Evolutionary conservation across 2,888 invertebrate species (phyloP).

Genomic region (Leptinotarsa juncta): DNA sequence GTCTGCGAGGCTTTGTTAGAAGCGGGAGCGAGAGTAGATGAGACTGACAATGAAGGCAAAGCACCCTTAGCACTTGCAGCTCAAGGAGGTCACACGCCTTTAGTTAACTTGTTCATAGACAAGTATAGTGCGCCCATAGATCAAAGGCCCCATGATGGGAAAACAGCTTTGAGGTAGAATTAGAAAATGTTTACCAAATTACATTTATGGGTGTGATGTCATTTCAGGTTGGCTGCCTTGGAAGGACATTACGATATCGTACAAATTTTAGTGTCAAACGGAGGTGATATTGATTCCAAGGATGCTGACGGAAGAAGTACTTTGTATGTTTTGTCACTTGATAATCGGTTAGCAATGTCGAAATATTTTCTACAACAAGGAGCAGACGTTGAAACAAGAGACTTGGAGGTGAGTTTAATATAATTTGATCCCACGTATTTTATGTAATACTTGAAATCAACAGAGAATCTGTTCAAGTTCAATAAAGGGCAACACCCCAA

Average conservation of each 20-base stretch:
- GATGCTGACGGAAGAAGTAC: constrained; percentile 95
- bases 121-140: constrained; percentile 84
- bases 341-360: constrained; percentile 87
- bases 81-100: constrained; percentile 84
- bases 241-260: constrained; percentile 88
- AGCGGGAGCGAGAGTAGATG: constrained; percentile 89
- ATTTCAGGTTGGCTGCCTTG: constrained; percentile 76
- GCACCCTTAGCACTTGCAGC: constrained; percentile 89
- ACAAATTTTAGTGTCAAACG: constrained; percentile 75
- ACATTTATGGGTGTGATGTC: constrained; percentile 8
- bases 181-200: neutral
- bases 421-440: neutral
- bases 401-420: constrained; percentile 75
- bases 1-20: constrained; percentile 86
- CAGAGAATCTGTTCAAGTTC: too few species aligned
- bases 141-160: constrained; percentile 90
- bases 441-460: too few species aligned
- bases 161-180: constrained; percentile 80
- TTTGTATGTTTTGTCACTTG: constrained; percentile 89
- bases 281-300: constrained; percentile 87
- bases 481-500: too few species aligned
- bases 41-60: constrained; percentile 92
- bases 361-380: constrained; percentile 82
- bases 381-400: constrained; percentile 87
- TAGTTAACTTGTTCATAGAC: constrained; percentile 76